Percentiles rank a stretch among this genome's conserved stretches.
These are phyloP conservation scores for Hipparchia semele DNA, from an alignment of 2,888 invertebrate species.

Conservation along the genomic window DNA sequence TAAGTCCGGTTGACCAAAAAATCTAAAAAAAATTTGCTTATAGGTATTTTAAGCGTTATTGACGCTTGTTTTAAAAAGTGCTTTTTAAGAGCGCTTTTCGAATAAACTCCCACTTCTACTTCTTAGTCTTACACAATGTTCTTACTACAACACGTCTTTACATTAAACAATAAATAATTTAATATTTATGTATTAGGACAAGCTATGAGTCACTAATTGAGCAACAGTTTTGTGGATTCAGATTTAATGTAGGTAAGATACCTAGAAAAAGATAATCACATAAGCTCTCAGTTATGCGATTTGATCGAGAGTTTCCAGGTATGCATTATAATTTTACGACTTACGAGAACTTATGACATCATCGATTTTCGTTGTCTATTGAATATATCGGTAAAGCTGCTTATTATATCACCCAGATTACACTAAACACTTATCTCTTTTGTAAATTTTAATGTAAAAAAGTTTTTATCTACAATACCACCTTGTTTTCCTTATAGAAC, in stretches of 20 bases:
- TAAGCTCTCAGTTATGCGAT: neutral
- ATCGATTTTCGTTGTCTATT: neutral
- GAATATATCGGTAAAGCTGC: neutral
- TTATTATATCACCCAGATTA: slow-evolving; percentile 4
- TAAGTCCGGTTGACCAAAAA: too few species aligned
- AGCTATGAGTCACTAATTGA: too few species aligned
- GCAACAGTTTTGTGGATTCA: neutral
- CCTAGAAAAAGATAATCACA: neutral
- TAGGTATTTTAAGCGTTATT: too few species aligned
- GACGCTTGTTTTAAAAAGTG: too few species aligned
- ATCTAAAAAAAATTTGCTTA: too few species aligned
- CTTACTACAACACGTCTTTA: too few species aligned
- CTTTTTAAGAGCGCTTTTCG: too few species aligned
- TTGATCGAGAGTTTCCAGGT: neutral
- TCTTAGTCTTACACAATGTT: too few species aligned
- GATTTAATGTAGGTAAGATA: neutral
- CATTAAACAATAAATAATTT: neutral
- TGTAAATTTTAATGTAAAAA: neutral
- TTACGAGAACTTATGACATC: slow-evolving; percentile 6
- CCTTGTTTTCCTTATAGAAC: neutral
- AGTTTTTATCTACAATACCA: neutral
- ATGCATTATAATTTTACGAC: slow-evolving; percentile 1
- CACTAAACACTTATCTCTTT: neutral
- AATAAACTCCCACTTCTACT: too few species aligned
- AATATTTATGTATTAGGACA: neutral